Conservation (phyloP, 2,888 invertebrate species). For the Phyllotreta striolata region DNA sequence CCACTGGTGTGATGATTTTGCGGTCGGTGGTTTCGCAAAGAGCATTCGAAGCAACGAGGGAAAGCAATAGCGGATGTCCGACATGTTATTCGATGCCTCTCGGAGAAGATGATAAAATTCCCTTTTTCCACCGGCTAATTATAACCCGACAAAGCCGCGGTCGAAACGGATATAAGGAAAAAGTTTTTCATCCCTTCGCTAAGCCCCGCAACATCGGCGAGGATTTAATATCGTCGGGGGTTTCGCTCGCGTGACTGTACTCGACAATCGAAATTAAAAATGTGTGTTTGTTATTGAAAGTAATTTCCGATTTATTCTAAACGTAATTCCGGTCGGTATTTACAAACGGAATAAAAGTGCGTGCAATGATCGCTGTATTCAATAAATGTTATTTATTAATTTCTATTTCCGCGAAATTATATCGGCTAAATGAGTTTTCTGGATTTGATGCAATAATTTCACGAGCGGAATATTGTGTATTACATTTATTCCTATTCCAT, state of each 20-base stretch:
- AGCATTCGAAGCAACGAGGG: not conserved
- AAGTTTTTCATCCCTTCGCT: conserved; percentile 5
- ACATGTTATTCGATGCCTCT: conserved; percentile 12
- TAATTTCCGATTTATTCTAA: too few species aligned
- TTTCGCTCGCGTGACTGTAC: not conserved
- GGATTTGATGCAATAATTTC: too few species aligned
- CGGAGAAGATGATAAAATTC: conserved; percentile 7
- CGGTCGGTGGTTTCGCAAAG: conserved; percentile 1
- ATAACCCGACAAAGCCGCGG: conserved; percentile 4
- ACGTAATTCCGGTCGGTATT: too few species aligned
- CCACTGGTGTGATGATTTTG: conserved; percentile 1
- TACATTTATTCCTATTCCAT: too few species aligned
- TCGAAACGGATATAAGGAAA: conserved; percentile 1
- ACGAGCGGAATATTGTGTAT: too few species aligned
- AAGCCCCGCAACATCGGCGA: conserved; percentile 3
- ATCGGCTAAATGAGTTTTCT: too few species aligned
- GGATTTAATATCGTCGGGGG: conserved; percentile 10
- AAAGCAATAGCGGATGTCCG: conserved; percentile 17
- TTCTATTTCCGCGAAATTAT: too few species aligned
- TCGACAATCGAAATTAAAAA: too few species aligned
- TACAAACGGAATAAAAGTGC: too few species aligned
- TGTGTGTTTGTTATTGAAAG: too few species aligned
- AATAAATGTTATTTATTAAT: too few species aligned
- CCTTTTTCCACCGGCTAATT: conserved; percentile 10
- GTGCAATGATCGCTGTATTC: too few species aligned